Percentiles rank a stretch among this genome's conserved stretches.
phyloP scores from a whole-genome alignment of 2,113 vertebrate species.

The Columbina picui region DNA sequence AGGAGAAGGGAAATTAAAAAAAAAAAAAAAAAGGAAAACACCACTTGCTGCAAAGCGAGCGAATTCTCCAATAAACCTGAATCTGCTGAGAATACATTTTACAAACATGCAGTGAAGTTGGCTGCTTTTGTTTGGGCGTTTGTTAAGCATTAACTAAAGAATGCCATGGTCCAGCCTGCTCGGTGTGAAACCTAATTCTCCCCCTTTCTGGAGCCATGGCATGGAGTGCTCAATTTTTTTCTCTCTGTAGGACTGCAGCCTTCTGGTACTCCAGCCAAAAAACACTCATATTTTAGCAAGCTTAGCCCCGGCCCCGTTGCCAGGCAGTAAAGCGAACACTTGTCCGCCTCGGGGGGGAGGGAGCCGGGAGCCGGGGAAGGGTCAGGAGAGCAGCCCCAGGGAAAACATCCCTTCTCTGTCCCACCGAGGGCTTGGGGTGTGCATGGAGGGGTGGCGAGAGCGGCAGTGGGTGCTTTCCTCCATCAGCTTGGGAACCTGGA shows the following conservation, averaged over 20 bases:
- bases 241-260: slow-evolving; percentile 84
- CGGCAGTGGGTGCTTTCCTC: neutral
- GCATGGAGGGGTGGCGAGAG: neutral
- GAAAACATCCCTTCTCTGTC: slow-evolving; percentile 3
- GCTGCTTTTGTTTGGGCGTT: slow-evolving; percentile 84
- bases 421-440: neutral
- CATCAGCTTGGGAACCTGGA: neutral
- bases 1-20: slow-evolving; percentile 61
- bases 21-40: slow-evolving; percentile 38
- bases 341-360: slow-evolving; percentile 73
- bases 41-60: slow-evolving; percentile 54
- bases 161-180: slow-evolving; percentile 85
- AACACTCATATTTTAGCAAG: slow-evolving; percentile 86
- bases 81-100: slow-evolving; percentile 87
- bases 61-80: slow-evolving; percentile 77
- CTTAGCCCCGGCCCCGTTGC: slow-evolving; percentile 82
- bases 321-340: slow-evolving; percentile 84
- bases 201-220: slow-evolving; percentile 87
- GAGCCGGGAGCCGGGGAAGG: slow-evolving; percentile 48
- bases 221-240: slow-evolving; percentile 88
- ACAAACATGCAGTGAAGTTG: slow-evolving; percentile 82
- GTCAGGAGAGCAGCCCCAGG: slow-evolving; percentile 60
- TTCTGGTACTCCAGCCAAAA: slow-evolving; percentile 83
- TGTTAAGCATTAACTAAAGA: slow-evolving; percentile 89
- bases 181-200: slow-evolving; percentile 86